Evolutionary conservation across 2,888 invertebrate species (phyloP), one percentile per base, ranked within the genome.

Genomic region (Autographa gamma): DNA sequence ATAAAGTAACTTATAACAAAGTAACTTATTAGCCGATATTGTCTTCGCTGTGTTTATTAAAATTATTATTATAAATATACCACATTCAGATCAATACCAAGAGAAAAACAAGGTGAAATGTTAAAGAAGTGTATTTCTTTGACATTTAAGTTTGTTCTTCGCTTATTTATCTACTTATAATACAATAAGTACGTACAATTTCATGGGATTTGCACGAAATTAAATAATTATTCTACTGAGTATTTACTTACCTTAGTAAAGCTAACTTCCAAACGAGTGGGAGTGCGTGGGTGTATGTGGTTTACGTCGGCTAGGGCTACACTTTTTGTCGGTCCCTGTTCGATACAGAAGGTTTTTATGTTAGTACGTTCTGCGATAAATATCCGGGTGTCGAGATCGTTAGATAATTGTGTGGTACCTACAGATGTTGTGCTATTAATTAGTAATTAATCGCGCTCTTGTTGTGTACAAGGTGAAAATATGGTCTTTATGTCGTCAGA

Each of bases 261-360:
- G 48, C n/a, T n/a, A n/a, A 48, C 48, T 48, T 48, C n/a, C 6
- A 48, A 48, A n/a, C n/a, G n/a, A 16, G 48, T n/a, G n/a, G 48
- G 48, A 7, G 16, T 48, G n/a, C 0, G 48, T 48, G 14, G 48
- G n/a, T 8, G 48, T 48, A 5, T 7, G 2, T 38, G 1, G 48
- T 16, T 43, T n/a, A 16, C n/a, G 48, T 48, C 48, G n/a, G 48
- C n/a, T 48, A 5, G n/a, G 48, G n/a, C 48, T n/a, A n/a, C n/a
- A 48, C 48, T 48, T 48, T 48, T 48, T 48, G 48, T n/a, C 5
- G 7, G 16, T 48, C 7, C 48, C 6, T 6, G 48, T 48, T 48
- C n/a, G 48, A 48, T 48, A n/a, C 48, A 48, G 48, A 48, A 16
- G 16, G 48, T 48, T 48, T 48, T 48, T 48, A 48, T 48, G n/a